Base-by-base conservation (phyloP, 2,113 vertebrate genomes). In the Lontra canadensis region DNA sequence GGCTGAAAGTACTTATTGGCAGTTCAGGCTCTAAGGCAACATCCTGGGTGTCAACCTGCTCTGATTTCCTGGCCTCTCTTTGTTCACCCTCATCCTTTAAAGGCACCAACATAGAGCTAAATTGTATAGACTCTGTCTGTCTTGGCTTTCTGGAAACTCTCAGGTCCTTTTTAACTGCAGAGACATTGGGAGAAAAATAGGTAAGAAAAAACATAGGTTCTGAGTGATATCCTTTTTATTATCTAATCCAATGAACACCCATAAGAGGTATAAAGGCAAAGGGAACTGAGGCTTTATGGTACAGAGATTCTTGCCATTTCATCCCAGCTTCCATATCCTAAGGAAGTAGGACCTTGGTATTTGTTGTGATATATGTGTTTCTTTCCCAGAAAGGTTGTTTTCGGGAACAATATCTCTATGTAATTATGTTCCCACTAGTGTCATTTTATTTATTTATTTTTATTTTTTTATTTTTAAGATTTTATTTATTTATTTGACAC, bases 111-210 rank as follows among this genome's bases (percentile, higher is more conserved):
- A n/a, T 9, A 74, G 83, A 59, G 20, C 31, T 81, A 31, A n/a
- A 11, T 13, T 26, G 88, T 80, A 21, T 3, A 6, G 42, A 9
- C 26, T 88, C 57, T 88, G 9, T 31, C 31, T 83, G 31, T 84
- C 18, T 69, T 9, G 18, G 36, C 49, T 31, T 96, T 65, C 29
- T 96, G 86, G 81, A 26, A 90, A 69, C 18, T 90, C 23, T 96
- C 71, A 96, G 71, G 20, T 78, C 34, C n/a, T 80, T 90, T 94
- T 85, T 88, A 93, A 96, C 96, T 97, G 96, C 59, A 88, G 71
- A 96, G 39, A 95, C 49, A 96, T 91, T 85, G 47, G 61, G 67
- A 81, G 49, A 78, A 76, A 90, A 85, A 83, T n/a, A 73, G 31
- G 87, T 36, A 82, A 59, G 61, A 65, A 89, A 83, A 95, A 61